phyloP scores from a whole-genome alignment of 2,797 vertebrate species.

The Galago senegalensis region DNA sequence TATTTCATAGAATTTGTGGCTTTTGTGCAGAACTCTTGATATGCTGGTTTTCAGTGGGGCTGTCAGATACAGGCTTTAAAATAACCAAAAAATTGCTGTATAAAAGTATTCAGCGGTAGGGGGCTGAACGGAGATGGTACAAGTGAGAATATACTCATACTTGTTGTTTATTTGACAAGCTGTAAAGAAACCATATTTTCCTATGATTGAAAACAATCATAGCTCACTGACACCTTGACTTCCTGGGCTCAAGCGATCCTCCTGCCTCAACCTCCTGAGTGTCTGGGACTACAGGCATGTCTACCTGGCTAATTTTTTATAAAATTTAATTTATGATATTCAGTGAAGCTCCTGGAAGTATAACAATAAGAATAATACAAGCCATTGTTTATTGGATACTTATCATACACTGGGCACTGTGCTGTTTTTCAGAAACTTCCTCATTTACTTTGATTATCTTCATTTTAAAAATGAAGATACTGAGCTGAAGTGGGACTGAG shows the following conservation, averaged over 20 bases:
- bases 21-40: neutral
- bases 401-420: neutral
- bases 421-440: neutral
- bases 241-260: neutral
- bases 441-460: neutral
- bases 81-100: neutral
- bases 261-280: neutral
- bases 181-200: conserved; percentile 5
- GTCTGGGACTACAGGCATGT: neutral
- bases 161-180: neutral
- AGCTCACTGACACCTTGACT: neutral
- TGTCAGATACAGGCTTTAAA: neutral
- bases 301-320: neutral
- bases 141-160: neutral
- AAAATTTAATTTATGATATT: neutral
- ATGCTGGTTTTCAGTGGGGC: neutral
- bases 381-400: neutral
- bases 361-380: neutral
- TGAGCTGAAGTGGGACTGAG: neutral
- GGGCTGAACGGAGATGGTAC: neutral
- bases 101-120: neutral
- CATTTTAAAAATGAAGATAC: neutral
- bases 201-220: neutral
- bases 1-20: neutral
- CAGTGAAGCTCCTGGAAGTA: neutral